Conservation (phyloP, 2,797 vertebrate genomes). For the Danio tinwini region DNA sequence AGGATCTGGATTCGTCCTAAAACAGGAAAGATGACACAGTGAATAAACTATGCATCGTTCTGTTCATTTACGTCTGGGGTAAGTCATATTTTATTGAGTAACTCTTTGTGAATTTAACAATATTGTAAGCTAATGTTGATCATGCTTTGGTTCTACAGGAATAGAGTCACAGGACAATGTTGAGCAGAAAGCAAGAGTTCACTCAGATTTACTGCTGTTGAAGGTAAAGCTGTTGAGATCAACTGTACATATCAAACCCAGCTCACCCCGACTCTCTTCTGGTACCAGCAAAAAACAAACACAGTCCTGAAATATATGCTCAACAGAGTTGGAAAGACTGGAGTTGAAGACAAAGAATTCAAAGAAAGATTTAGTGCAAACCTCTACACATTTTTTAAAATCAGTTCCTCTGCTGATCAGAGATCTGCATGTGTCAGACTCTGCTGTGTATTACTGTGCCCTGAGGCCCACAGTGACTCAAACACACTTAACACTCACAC, state of each 20-base stretch:
- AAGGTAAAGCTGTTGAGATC: background rate
- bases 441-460: too few species aligned
- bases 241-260: constrained; percentile 5
- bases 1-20: background rate
- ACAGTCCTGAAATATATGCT: background rate
- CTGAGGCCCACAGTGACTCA: background rate
- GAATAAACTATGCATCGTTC: background rate
- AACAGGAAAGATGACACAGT: background rate
- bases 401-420: too few species aligned
- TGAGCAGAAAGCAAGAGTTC: constrained; percentile 6
- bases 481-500: background rate
- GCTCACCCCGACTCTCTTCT: background rate
- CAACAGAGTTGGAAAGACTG: background rate
- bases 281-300: constrained; percentile 3
- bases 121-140: background rate
- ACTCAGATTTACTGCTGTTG: background rate
- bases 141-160: background rate
- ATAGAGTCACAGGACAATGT: background rate
- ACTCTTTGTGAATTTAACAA: background rate
- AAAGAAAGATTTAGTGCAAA: constrained; percentile 7
- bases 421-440: too few species aligned
- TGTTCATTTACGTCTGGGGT: background rate
- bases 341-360: background rate
- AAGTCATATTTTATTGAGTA: background rate
- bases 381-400: background rate